These are phyloP conservation scores for Amphibalanus amphitrite DNA, from an alignment of 1,140 invertebrate genomes.

Conservation along the genomic window DNA sequence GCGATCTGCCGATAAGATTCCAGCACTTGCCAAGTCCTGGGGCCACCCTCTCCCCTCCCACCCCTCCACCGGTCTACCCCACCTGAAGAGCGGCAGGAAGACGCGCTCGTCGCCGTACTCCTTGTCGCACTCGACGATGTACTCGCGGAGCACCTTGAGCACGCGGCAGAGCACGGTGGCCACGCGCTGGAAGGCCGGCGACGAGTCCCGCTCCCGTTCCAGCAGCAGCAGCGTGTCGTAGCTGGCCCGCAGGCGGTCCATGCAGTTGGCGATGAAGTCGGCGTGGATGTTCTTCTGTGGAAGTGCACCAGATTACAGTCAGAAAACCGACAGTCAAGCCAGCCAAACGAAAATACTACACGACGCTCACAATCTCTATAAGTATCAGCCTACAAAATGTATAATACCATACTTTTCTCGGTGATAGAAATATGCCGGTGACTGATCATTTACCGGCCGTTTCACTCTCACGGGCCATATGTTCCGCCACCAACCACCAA, in stretches of 20 bases:
- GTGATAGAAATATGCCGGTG: no score
- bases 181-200: conserved; percentile 38
- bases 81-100: conserved; percentile 71
- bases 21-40: no score
- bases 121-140: conserved; percentile 87
- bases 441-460: no score
- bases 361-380: no score
- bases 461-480: no score
- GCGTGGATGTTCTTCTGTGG: conserved; percentile 46
- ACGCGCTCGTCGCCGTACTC: conserved; percentile 76
- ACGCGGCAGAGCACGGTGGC: conserved; percentile 83
- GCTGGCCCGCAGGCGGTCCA: conserved; percentile 67
- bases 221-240: conserved; percentile 49
- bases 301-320: background rate
- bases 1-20: no score
- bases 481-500: no score
- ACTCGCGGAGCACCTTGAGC: conserved; percentile 84
- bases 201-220: conserved; percentile 34
- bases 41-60: no score
- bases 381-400: no score
- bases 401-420: no score
- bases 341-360: no score
- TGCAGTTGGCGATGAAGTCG: conserved; percentile 71
- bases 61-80: no score
- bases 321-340: background rate